These are phyloP conservation scores for Podotricha telesiphe DNA, from an alignment of 2,888 invertebrate species.

Conservation along the genomic window DNA sequence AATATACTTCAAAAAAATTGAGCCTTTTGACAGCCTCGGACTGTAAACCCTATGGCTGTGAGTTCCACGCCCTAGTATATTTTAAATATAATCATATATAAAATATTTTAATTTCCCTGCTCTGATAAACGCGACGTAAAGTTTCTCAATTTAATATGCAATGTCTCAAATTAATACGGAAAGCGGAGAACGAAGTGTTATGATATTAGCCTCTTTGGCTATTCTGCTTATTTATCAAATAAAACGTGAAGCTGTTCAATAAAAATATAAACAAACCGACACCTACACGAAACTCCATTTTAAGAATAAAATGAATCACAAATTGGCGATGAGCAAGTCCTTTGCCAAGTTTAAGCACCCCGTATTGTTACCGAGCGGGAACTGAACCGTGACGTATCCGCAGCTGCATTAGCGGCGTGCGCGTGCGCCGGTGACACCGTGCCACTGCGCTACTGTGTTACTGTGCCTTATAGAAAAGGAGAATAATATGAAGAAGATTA, in stretches of 20 bases:
- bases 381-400: constrained; percentile 62
- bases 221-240: too few relatives aligned
- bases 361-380: constrained; percentile 57
- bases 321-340: constrained; percentile 46
- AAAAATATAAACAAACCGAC: constrained; percentile 3
- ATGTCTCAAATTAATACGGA: too few relatives aligned
- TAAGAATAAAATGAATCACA: constrained; percentile 32
- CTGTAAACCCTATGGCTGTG: too few relatives aligned
- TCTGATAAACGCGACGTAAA: too few relatives aligned
- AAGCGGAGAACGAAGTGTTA: too few relatives aligned
- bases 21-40: too few relatives aligned
- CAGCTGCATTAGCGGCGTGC: constrained; percentile 59
- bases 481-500: constrained; percentile 67
- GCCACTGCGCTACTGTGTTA: constrained; percentile 20
- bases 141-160: too few relatives aligned
- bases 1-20: too few relatives aligned
- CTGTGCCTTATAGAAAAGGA: constrained; percentile 13
- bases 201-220: too few relatives aligned
- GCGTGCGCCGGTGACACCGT: constrained; percentile 60
- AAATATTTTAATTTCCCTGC: too few relatives aligned
- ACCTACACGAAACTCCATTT: constrained; percentile 34
- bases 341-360: constrained; percentile 68
- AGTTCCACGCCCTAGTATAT: too few relatives aligned
- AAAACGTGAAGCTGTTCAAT: not conserved
- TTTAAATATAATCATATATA: too few relatives aligned